These are phyloP conservation scores for Mungos mungo DNA, from an alignment of 2,113 vertebrate species.

Conservation along the genomic window DNA sequence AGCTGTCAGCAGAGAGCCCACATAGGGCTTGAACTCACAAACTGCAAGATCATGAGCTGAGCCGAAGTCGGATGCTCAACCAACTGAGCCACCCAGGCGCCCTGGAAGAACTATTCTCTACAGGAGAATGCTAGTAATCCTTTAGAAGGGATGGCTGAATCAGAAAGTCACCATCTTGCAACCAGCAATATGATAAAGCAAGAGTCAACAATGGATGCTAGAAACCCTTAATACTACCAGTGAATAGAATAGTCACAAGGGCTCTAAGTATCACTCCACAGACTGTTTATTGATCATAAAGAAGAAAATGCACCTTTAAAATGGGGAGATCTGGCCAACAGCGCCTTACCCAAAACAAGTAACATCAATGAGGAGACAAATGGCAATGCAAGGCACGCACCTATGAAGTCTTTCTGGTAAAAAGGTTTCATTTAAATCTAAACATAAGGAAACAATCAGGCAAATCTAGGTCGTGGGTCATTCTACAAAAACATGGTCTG, in stretches of 20 bases:
- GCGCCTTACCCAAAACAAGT: background rate
- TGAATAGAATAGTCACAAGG: background rate
- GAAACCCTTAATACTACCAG: background rate
- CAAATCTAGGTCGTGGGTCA: background rate
- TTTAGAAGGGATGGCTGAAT: background rate
- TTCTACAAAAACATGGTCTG: background rate
- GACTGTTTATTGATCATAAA: background rate
- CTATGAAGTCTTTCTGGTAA: background rate
- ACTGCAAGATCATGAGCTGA: no score
- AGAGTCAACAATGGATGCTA: background rate
- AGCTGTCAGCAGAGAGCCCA: no score
- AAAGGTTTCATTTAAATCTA: background rate
- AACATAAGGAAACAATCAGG: background rate
- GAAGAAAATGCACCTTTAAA: constrained; percentile 15
- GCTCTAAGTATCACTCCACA: background rate
- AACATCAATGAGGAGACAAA: background rate
- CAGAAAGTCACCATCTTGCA: background rate
- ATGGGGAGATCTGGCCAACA: background rate
- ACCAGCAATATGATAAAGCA: background rate
- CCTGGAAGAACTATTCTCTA: background rate
- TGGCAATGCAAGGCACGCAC: background rate
- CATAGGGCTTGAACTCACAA: no score
- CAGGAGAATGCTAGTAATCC: background rate
- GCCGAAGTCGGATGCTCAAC: no score
- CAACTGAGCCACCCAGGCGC: no score